phyloP scores from a whole-genome alignment of 2,113 vertebrate species.

The Dunckerocampus dactyliophorus region DNA sequence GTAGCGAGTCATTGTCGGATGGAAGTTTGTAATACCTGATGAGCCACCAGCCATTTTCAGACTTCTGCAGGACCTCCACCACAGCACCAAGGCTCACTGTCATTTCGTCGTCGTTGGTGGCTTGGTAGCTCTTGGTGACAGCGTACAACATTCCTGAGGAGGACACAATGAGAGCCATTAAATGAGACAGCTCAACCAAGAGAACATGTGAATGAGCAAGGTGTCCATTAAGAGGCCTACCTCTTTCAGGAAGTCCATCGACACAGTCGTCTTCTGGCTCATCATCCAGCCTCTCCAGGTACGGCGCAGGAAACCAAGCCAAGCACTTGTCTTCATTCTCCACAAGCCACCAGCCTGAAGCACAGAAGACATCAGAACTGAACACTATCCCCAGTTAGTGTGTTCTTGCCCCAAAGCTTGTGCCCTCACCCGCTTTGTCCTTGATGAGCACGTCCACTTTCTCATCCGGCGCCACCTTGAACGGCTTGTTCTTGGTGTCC shows the following conservation, averaged over 20 bases:
- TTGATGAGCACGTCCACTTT: constrained; percentile 82
- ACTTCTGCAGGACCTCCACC: constrained; percentile 76
- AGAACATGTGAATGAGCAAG: background rate
- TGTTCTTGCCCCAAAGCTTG: background rate
- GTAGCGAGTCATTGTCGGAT: background rate
- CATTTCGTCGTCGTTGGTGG: constrained; percentile 77
- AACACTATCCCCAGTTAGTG: background rate
- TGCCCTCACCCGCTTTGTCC: constrained; percentile 79
- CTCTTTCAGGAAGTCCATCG: constrained; percentile 30
- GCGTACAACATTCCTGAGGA: constrained; percentile 73
- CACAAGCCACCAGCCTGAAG: constrained; percentile 93
- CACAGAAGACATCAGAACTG: background rate
- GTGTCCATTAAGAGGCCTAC: constrained; percentile 21
- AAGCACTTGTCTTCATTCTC: constrained; percentile 77
- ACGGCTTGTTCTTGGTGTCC: constrained; percentile 79
- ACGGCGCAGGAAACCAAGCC: constrained; percentile 94
- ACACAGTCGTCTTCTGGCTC: constrained; percentile 31
- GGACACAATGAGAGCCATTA: background rate
- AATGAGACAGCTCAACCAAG: too few species aligned
- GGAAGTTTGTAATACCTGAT: constrained; percentile 47
- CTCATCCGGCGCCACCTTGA: constrained; percentile 72
- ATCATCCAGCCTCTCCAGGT: constrained; percentile 73
- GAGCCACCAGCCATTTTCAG: constrained; percentile 86
- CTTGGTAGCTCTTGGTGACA: constrained; percentile 65
- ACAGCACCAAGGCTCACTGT: constrained; percentile 69